These are phyloP conservation scores for Zygaena filipendulae DNA, from an alignment of 2,888 invertebrate species.

Conservation along the genomic window DNA sequence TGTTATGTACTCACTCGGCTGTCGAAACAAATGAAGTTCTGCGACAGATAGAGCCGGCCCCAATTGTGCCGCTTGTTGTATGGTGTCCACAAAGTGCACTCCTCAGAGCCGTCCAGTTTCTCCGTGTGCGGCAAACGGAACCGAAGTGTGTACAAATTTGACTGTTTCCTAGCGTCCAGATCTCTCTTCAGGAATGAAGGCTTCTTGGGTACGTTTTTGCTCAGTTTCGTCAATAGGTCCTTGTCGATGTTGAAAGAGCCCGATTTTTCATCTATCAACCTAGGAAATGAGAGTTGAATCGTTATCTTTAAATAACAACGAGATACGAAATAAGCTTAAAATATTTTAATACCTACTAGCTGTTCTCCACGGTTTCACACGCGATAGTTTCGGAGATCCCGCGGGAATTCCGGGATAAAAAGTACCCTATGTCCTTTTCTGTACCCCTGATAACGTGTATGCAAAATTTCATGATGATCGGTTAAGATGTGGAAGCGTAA, in stretches of 20 bases:
- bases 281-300: constrained; percentile 39
- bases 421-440: too few relatives aligned
- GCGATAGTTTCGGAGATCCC: too few relatives aligned
- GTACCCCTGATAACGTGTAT: too few relatives aligned
- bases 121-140: constrained; percentile 89
- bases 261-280: constrained; percentile 92
- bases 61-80: constrained; percentile 91
- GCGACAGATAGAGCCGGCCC: constrained; percentile 91
- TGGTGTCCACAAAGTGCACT: constrained; percentile 94
- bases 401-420: too few relatives aligned
- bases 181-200: constrained; percentile 94
- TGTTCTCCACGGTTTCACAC: too few relatives aligned
- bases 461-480: too few relatives aligned
- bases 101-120: constrained; percentile 94
- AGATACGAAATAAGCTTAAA: constrained; percentile 1
- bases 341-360: constrained; percentile 1
- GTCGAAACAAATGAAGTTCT: constrained; percentile 95
- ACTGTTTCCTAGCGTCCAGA: constrained; percentile 93
- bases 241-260: constrained; percentile 88
- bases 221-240: constrained; percentile 83
- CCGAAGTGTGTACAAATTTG: constrained; percentile 87
- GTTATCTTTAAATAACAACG: constrained; percentile 1
- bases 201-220: constrained; percentile 90
- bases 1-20: constrained; percentile 92
- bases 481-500: too few relatives aligned